Conservation (phyloP, 2,888 invertebrate species). For the Noctua fimbriata region DNA sequence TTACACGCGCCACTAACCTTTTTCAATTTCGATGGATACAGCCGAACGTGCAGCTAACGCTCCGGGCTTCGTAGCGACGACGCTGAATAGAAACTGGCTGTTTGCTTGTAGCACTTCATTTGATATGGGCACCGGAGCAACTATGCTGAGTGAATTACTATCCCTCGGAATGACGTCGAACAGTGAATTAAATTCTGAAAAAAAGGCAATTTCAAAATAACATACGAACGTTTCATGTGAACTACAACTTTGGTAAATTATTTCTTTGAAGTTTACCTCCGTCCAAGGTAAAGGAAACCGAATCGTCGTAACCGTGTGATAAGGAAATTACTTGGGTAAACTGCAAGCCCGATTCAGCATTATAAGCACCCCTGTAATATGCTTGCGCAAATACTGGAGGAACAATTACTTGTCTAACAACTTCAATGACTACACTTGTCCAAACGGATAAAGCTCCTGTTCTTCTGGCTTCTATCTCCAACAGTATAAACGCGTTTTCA, state of each 20-base stretch:
- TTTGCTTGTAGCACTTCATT: constrained; percentile 65
- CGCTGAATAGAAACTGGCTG: constrained; percentile 68
- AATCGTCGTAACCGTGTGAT: constrained; percentile 62
- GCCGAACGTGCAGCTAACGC: constrained; percentile 65
- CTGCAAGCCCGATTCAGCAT: constrained; percentile 65
- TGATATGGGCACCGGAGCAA: neutral
- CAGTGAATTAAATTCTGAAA: constrained; percentile 63
- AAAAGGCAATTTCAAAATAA: constrained; percentile 1
- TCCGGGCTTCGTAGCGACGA: constrained; percentile 68
- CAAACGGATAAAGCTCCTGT: constrained; percentile 74
- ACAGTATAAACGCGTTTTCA: constrained; percentile 71
- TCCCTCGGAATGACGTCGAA: neutral
- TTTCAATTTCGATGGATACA: constrained; percentile 52
- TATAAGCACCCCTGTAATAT: constrained; percentile 75
- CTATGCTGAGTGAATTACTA: constrained; percentile 9
- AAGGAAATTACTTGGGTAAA: constrained; percentile 72
- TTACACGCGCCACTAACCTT: constrained; percentile 67
- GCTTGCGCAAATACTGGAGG: constrained; percentile 72
- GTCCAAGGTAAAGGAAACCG: constrained; percentile 26
- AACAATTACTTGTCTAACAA: constrained; percentile 67
- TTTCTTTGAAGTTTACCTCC: constrained; percentile 22
- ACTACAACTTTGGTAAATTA: constrained; percentile 12
- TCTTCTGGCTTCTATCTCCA: constrained; percentile 78
- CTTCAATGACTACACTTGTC: constrained; percentile 73
- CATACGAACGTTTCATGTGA: neutral